A percentile compares a stretch with the other conserved stretches of the same genome.
Evolutionary conservation across 2,888 invertebrate genomes (phyloP).

Genomic region (Drosophila cracens): DNA sequence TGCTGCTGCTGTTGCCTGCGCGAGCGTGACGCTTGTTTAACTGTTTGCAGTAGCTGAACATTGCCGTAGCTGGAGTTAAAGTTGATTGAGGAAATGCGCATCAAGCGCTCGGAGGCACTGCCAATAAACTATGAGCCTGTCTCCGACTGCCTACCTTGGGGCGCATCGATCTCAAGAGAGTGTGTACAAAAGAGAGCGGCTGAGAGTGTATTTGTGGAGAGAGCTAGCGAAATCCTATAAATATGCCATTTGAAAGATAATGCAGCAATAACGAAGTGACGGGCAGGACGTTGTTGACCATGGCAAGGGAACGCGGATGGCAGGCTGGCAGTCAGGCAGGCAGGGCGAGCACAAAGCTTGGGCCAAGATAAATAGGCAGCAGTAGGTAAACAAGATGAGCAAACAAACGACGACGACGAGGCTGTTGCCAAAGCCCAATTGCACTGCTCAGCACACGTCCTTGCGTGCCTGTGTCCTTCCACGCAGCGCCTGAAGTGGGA

Average conservation of each 20-base stretch:
- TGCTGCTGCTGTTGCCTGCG: constrained; percentile 20
- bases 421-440: constrained; percentile 35
- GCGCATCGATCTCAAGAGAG: constrained; percentile 44
- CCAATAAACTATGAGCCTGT: constrained; percentile 72
- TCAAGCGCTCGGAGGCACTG: constrained; percentile 75
- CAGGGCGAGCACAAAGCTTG: constrained; percentile 31
- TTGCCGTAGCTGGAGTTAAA: constrained; percentile 39
- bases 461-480: constrained; percentile 3
- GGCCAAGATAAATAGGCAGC: constrained; percentile 78
- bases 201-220: neutral
- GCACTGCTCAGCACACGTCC: constrained; percentile 26
- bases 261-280: constrained; percentile 76
- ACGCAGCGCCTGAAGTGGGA: constrained; percentile 21
- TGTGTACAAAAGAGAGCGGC: neutral
- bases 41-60: constrained; percentile 65
- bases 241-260: constrained; percentile 82
- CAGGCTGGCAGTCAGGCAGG: neutral
- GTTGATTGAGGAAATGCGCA: constrained; percentile 79
- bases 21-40: constrained; percentile 61
- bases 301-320: constrained; percentile 7
- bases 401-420: constrained; percentile 50
- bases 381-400: constrained; percentile 76
- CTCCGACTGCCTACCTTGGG: constrained; percentile 25
- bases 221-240: constrained; percentile 74
- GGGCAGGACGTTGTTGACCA: constrained; percentile 37